These are phyloP conservation scores for Falco peregrinus DNA, from an alignment of 2,797 vertebrate species.

Conservation along the genomic window DNA sequence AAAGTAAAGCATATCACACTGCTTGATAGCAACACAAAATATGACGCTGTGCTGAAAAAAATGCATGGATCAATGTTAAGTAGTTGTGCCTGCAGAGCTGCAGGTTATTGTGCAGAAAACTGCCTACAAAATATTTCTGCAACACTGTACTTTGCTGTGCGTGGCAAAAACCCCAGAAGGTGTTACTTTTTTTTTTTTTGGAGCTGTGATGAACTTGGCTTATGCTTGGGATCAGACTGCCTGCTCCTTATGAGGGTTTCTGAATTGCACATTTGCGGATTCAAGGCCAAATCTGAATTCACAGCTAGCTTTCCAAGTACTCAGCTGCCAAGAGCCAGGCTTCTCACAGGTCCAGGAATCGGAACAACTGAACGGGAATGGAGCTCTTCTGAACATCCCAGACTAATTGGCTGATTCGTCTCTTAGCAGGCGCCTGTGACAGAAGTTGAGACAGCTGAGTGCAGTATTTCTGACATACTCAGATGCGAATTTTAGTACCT, in stretches of 20 bases:
- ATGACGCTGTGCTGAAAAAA: not conserved
- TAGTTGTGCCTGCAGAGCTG: not conserved
- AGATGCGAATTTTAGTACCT: not conserved
- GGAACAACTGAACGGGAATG: rapidly evolving
- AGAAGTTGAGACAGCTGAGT: not conserved
- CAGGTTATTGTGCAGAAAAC: not conserved
- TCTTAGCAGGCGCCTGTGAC: not conserved
- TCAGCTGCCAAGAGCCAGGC: not conserved
- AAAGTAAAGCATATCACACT: not conserved
- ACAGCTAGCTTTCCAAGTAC: not conserved
- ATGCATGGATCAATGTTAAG: not conserved
- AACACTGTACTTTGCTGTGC: not conserved
- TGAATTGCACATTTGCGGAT: not conserved
- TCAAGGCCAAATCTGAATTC: not conserved
- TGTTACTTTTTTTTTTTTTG: constrained; percentile 17
- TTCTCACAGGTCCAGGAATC: not conserved
- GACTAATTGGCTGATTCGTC: not conserved
- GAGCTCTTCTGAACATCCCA: not conserved
- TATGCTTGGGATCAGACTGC: not conserved
- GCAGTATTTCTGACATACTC: not conserved
- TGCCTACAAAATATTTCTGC: constrained; percentile 40
- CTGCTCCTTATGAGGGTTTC: not conserved
- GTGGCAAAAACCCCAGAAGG: not conserved
- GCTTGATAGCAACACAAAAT: not conserved
- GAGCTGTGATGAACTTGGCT: constrained; percentile 34